Conservation (phyloP, 2,113 vertebrate species). For the Sceloporus tristichus region DNA sequence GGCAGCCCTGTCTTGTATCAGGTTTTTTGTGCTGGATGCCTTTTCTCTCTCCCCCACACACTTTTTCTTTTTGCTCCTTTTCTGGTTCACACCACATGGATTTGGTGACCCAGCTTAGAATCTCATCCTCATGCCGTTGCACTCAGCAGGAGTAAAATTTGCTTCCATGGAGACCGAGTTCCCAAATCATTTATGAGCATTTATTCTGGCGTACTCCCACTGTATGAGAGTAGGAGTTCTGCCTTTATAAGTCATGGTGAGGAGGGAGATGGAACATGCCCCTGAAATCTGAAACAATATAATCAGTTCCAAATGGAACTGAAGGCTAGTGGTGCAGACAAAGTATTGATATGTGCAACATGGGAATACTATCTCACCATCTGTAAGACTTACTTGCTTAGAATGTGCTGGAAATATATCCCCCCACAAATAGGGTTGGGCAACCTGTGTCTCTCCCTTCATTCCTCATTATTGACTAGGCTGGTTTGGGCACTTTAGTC, state of each 20-base stretch:
- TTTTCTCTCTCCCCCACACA: too few relatives aligned
- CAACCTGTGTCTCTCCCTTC: neutral
- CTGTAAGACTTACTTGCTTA: slow-evolving; percentile 9
- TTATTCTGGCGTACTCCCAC: slow-evolving; percentile 22
- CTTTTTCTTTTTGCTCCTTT: neutral
- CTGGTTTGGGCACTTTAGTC: too few relatives aligned
- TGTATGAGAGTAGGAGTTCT: slow-evolving; percentile 19
- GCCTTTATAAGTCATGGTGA: neutral
- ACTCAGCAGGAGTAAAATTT: slow-evolving; percentile 30
- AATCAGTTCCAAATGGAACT: neutral
- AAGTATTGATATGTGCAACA: neutral
- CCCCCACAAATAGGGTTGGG: neutral
- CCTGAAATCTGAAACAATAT: neutral
- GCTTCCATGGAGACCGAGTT: slow-evolving; percentile 39
- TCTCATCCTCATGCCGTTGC: neutral
- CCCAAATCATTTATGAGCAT: slow-evolving; percentile 34
- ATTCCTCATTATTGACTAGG: neutral
- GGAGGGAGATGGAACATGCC: neutral
- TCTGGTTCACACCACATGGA: neutral
- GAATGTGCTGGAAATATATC: neutral
- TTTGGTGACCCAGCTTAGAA: neutral
- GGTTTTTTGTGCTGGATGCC: neutral
- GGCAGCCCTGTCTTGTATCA: neutral
- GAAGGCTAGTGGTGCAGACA: too few relatives aligned
- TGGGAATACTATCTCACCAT: neutral